These are phyloP conservation scores for Isotomurus palustris DNA, from an alignment of 2,888 invertebrate species.

Conservation along the genomic window DNA sequence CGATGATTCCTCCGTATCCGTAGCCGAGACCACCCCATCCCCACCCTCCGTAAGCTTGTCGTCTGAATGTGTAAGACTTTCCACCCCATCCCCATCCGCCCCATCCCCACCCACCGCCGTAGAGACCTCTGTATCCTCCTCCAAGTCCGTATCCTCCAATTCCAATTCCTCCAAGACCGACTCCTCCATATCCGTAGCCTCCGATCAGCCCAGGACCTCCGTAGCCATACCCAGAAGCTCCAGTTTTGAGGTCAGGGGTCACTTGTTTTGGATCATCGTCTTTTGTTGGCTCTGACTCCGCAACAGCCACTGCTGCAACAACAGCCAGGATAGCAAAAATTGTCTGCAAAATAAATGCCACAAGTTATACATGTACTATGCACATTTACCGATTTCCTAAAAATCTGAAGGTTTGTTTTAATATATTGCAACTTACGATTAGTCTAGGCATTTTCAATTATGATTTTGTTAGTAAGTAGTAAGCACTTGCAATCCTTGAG, in stretches of 20 bases:
- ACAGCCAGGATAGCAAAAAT: conserved; percentile 14
- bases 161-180: background rate
- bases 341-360: conserved; percentile 2
- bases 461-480: too few species aligned
- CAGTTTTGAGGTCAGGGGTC: conserved; percentile 1
- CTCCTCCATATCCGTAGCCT: conserved; percentile 1
- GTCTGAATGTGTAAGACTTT: background rate
- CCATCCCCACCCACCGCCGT: background rate
- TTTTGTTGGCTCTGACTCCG: background rate
- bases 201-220: background rate
- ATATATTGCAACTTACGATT: background rate
- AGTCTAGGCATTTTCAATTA: background rate
- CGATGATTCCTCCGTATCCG: too few species aligned
- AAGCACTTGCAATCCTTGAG: too few species aligned
- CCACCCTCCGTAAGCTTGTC: background rate
- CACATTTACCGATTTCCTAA: background rate
- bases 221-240: conserved; percentile 2
- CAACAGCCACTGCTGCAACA: conserved; percentile 9
- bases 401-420: background rate
- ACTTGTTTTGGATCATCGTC: background rate
- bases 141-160: background rate
- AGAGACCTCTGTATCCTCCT: background rate
- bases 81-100: background rate
- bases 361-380: background rate
- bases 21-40: background rate